A percentile compares a stretch with the other conserved stretches of the same genome.
Evolutionary conservation across 2,797 vertebrate species (phyloP).

Genomic region (Enoplosus armatus): DNA sequence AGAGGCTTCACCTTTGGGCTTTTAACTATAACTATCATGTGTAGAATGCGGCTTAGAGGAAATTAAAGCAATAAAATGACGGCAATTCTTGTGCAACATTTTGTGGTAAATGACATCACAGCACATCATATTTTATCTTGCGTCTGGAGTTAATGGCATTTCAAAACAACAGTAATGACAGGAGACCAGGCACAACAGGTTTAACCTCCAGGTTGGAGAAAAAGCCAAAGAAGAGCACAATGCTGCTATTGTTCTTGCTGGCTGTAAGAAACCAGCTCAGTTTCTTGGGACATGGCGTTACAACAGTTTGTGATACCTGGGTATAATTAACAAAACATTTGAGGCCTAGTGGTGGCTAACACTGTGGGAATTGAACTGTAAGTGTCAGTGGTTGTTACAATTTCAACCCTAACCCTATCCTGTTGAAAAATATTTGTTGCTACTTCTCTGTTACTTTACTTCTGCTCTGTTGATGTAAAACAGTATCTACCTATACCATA

Average conservation of each 20-base stretch:
- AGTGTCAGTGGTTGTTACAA: not conserved
- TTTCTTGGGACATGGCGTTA: not conserved
- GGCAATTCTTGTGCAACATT: not conserved
- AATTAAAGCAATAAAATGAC: not conserved
- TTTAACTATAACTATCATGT: not conserved
- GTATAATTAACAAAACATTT: not conserved
- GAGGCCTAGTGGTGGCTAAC: not conserved
- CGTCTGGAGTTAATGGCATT: conserved; percentile 6
- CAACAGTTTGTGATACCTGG: not conserved
- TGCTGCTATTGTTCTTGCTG: conserved; percentile 49
- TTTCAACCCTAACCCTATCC: no score
- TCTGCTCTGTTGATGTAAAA: not conserved
- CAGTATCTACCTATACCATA: not conserved
- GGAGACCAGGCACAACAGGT: conserved; percentile 62
- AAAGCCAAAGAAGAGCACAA: conserved; percentile 25
- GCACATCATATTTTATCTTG: not conserved
- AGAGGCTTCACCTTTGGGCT: conserved; percentile 1
- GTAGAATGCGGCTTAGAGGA: not conserved
- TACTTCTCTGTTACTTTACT: not conserved
- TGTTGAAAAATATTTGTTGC: not conserved
- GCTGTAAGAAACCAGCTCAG: not conserved
- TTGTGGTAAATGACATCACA: not conserved
- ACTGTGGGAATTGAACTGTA: not conserved
- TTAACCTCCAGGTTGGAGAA: conserved; percentile 34
- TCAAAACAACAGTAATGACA: conserved; percentile 15